These are phyloP conservation scores for Hyphantria cunea DNA, from an alignment of 1,140 invertebrate species.

Conservation along the genomic window DNA sequence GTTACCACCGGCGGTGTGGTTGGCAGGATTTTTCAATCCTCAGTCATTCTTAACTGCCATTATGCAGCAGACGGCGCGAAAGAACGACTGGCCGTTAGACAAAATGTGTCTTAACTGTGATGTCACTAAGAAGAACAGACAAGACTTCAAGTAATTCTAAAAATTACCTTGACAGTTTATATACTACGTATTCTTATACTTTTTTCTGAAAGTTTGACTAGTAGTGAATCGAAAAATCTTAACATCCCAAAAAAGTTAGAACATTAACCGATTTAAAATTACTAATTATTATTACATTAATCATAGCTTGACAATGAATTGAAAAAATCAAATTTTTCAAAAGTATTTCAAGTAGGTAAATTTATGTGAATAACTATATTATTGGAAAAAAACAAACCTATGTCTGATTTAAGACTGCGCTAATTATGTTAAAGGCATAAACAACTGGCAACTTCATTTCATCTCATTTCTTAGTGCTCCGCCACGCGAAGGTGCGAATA, in stretches of 20 bases:
- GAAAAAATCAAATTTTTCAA: no score
- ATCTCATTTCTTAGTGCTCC: slow-evolving; percentile 80
- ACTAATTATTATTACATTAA: no score
- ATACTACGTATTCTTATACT: no score
- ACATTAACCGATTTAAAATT: no score
- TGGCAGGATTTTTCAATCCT: slow-evolving; percentile 97
- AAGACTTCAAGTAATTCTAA: slow-evolving; percentile 89
- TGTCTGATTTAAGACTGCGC: no score
- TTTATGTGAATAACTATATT: no score
- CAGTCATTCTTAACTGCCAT: slow-evolving; percentile 98
- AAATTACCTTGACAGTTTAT: neutral
- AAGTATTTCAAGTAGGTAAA: no score
- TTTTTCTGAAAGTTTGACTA: neutral
- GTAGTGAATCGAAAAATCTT: neutral
- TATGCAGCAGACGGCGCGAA: slow-evolving; percentile 97
- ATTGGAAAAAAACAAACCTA: no score
- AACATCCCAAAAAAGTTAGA: no score
- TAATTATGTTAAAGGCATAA: no score
- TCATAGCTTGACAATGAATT: no score
- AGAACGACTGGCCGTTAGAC: slow-evolving; percentile 97
- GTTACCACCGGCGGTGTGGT: slow-evolving; percentile 93
- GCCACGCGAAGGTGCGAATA: slow-evolving; percentile 95
- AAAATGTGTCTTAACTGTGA: slow-evolving; percentile 97
- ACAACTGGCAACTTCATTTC: no score
- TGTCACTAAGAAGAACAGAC: slow-evolving; percentile 95